Evolutionary conservation across 2,113 vertebrate genomes (phyloP).

Genomic region (Terrapene triunguis): DNA sequence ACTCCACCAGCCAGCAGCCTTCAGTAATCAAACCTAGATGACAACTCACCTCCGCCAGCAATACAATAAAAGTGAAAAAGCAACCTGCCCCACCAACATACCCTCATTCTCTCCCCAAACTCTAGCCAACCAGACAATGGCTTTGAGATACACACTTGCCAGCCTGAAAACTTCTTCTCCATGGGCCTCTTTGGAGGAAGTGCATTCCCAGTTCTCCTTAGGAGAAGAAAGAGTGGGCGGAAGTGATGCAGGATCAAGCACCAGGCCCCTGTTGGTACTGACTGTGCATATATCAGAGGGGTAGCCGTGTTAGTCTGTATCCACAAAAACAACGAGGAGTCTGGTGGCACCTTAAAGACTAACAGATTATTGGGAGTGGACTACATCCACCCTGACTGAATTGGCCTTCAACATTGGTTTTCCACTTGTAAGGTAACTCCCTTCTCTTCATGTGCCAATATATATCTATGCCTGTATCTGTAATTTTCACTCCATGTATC

Average conservation of each 20-base stretch:
- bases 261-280: too few species aligned
- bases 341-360: too few species aligned
- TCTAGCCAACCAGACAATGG: background rate
- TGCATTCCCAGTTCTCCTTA: background rate
- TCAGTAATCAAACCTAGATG: background rate
- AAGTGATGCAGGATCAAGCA: background rate
- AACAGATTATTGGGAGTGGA: too few species aligned
- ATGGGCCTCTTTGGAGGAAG: background rate
- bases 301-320: too few species aligned
- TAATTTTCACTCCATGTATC: too few species aligned
- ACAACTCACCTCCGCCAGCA: background rate
- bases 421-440: too few species aligned
- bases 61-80: background rate
- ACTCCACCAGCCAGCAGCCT: background rate
- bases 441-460: too few species aligned
- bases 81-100: background rate
- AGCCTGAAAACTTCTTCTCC: background rate
- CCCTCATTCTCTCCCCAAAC: background rate
- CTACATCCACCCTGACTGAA: too few species aligned
- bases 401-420: too few species aligned
- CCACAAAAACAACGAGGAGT: too few species aligned
- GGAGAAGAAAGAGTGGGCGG: background rate
- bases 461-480: too few species aligned
- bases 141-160: background rate
- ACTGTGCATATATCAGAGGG: background rate